Evolutionary conservation across 2,888 invertebrate species (phyloP).

Genomic region (Meiosimyza platycephala): DNA sequence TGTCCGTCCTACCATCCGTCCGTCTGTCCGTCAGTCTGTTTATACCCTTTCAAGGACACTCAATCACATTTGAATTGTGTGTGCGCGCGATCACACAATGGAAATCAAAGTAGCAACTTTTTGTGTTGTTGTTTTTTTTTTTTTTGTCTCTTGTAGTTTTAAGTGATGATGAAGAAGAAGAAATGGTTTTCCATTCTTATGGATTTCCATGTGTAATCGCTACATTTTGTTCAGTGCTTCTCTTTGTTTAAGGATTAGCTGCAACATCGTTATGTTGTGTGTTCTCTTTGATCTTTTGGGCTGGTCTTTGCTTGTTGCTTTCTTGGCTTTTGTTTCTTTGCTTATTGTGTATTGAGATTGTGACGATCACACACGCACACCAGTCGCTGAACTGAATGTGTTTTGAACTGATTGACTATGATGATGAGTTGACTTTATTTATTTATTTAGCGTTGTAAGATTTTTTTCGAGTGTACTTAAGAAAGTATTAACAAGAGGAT

Average conservation of each 20-base stretch:
- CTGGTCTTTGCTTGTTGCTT: constrained; percentile 2
- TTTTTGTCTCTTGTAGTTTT: constrained; percentile 31
- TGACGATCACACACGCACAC: constrained; percentile 2
- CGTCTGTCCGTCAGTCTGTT: constrained; percentile 43
- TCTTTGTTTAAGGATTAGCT: constrained; percentile 34
- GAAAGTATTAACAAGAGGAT: too few relatives aligned
- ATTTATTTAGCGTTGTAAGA: constrained; percentile 25
- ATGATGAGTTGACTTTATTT: constrained; percentile 27
- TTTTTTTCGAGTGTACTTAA: constrained; percentile 14
- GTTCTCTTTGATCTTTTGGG: constrained; percentile 33
- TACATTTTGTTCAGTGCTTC: constrained; percentile 20
- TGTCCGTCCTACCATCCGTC: constrained; percentile 34
- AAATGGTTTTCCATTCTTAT: constrained; percentile 22
- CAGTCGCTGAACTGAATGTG: neutral
- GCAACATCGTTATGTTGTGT: neutral
- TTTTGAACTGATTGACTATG: constrained; percentile 15
- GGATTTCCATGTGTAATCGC: constrained; percentile 27
- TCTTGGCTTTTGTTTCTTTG: neutral
- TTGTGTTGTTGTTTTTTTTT: constrained; percentile 31
- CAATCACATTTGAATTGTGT: constrained; percentile 51
- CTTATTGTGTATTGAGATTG: too few relatives aligned
- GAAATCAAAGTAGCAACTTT: constrained; percentile 31
- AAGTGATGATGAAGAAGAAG: constrained; percentile 25
- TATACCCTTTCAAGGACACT: constrained; percentile 63
- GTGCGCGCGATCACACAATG: constrained; percentile 23